Base-by-base conservation (phyloP, 2,113 vertebrate genomes). In the Podarcis raffonei region DNA sequence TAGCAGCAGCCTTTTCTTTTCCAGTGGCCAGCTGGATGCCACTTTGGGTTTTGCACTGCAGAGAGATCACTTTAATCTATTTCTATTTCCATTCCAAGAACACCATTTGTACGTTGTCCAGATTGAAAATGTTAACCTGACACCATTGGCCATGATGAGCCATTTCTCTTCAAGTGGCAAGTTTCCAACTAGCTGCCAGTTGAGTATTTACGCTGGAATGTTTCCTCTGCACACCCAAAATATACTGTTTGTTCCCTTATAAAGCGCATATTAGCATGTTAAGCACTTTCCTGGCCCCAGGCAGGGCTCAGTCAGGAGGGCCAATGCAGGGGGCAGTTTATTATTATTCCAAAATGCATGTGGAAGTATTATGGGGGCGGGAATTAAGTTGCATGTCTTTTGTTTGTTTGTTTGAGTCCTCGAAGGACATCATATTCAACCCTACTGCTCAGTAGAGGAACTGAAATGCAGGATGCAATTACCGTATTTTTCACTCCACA, bases 31-130 rank as follows among this genome's bases (percentile, higher is more conserved):
- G 94, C 93, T 95, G 94, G 88, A 90, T 95, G 95, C 94, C 95
- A 96, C 89, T 94, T 94, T 95, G 93, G 89, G 95, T 91, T 95
- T 94, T 95, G 93, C 91, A 88, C 90, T 85, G 90, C 91, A 93
- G 91, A 85, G 37, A 94, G 94, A 93, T 92, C 88, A 92, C 95
- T 96, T 95, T 96, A 93, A 95, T 95, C 94, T 95, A 85, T 93
- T 93, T 93, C 93, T 90, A 85, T 95, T 88, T 93, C 91, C 92
- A 91, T 93, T 93, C 95, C 95, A 96, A 95, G 94, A 96, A 95
- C 94, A 92, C 94, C 94, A 96, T 96, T 96, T 96, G 95, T 95
- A 95, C 89, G 72, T 94, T 94, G 93, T 95, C 95, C 95, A 95
- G 95, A 91, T 96, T 96, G 91, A 89, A 96, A 95, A 96, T 93